Evolutionary conservation across 2,797 vertebrate genomes (phyloP).

Genomic region (Garrulus glandarius): DNA sequence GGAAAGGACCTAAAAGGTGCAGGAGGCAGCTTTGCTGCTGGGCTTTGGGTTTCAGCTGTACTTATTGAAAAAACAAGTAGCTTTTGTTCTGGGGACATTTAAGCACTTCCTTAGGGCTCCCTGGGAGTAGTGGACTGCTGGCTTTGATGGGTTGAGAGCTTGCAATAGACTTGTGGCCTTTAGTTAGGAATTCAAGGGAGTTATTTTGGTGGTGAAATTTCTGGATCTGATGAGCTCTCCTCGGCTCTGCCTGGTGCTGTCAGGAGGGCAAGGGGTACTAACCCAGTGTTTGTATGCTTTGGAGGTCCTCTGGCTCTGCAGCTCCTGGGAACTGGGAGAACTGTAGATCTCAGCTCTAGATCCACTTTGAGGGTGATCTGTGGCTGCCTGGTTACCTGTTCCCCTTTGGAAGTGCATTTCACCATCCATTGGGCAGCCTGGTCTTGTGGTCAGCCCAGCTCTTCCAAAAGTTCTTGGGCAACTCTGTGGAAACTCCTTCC

Average conservation of each 20-base stretch:
- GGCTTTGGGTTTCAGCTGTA: background rate
- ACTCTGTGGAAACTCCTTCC: background rate
- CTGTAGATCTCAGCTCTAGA: background rate
- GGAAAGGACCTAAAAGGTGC: background rate
- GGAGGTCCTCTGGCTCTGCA: background rate
- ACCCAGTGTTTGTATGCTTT: background rate
- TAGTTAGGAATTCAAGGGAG: background rate
- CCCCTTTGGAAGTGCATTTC: background rate
- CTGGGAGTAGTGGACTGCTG: background rate
- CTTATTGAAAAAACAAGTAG: background rate
- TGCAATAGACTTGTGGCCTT: background rate
- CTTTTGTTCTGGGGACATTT: background rate
- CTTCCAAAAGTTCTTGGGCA: background rate
- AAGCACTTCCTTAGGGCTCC: background rate
- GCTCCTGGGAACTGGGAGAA: background rate
- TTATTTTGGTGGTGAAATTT: background rate
- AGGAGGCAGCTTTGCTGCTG: background rate
- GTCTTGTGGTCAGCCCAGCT: background rate
- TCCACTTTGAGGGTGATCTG: background rate
- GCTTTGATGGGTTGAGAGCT: background rate
- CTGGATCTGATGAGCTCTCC: background rate
- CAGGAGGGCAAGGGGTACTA: background rate
- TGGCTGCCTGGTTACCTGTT: background rate
- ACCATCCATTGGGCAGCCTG: background rate
- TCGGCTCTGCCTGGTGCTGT: rapidly evolving